These are phyloP conservation scores for Balaeniceps rex DNA, from an alignment of 2,113 vertebrate species.

Conservation along the genomic window DNA sequence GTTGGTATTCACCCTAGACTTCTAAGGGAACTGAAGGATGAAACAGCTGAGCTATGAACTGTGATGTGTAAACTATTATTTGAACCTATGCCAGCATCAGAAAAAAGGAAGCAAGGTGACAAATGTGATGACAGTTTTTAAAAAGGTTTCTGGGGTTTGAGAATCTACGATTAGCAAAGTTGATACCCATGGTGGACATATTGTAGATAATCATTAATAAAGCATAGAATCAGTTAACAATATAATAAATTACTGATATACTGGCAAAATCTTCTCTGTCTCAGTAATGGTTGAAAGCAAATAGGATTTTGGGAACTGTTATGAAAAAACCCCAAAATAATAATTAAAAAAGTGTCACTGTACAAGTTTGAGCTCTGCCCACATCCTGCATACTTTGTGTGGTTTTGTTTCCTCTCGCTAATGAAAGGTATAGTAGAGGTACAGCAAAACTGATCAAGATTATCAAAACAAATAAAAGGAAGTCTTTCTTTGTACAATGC, in stretches of 20 bases:
- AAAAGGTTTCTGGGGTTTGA: not conserved
- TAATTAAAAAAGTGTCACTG: not conserved
- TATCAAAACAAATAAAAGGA: not conserved
- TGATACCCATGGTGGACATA: not conserved
- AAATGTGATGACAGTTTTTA: not conserved
- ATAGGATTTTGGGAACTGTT: not conserved
- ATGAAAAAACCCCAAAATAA: not conserved
- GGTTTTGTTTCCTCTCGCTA: not conserved
- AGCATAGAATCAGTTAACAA: not conserved
- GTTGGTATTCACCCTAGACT: conserved; percentile 8
- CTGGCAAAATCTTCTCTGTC: not conserved
- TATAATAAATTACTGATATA: not conserved
- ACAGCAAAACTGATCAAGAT: not conserved
- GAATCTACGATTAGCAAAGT: not conserved
- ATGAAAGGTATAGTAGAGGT: not conserved
- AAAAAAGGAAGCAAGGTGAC: not conserved
- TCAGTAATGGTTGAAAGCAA: not conserved
- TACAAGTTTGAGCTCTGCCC: not conserved
- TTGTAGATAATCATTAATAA: not conserved
- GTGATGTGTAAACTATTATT: not conserved
- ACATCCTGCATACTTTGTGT: not conserved
- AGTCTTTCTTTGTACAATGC: not conserved
- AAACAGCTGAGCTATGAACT: not conserved
- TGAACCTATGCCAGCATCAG: not conserved
- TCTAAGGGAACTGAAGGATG: conserved; percentile 18